Percentiles rank a stretch among this genome's conserved stretches.
These are phyloP conservation scores for Pteronotus mesoamericanus DNA, from an alignment of 2,797 vertebrate species.

Conservation along the genomic window DNA sequence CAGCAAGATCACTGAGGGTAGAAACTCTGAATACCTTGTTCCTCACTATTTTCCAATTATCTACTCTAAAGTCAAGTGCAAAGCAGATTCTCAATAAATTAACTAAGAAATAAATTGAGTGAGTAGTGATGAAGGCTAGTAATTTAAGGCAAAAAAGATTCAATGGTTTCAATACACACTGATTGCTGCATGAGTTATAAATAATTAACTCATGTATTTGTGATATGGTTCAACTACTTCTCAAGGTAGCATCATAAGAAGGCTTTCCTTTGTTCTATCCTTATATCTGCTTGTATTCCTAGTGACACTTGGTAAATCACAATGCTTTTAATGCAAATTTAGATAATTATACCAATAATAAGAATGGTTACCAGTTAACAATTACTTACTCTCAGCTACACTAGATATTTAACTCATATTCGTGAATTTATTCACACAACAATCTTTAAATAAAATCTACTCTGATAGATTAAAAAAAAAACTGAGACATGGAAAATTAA, in stretches of 20 bases:
- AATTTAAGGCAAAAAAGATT: neutral
- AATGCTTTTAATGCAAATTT: neutral
- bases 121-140: neutral
- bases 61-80: neutral
- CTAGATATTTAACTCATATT: neutral
- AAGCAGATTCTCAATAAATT: neutral
- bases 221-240: neutral
- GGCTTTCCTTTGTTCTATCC: neutral
- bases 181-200: neutral
- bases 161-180: neutral
- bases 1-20: neutral
- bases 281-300: neutral
- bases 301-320: neutral
- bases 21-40: neutral
- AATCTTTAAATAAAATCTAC: neutral
- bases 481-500: neutral
- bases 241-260: neutral
- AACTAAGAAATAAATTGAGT: neutral
- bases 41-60: neutral
- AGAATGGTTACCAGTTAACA: neutral
- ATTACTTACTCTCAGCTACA: neutral
- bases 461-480: neutral
- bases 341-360: neutral
- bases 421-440: neutral
- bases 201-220: neutral